Conservation (phyloP, 2,888 invertebrate species). For the Yponomeuta evonymella region DNA sequence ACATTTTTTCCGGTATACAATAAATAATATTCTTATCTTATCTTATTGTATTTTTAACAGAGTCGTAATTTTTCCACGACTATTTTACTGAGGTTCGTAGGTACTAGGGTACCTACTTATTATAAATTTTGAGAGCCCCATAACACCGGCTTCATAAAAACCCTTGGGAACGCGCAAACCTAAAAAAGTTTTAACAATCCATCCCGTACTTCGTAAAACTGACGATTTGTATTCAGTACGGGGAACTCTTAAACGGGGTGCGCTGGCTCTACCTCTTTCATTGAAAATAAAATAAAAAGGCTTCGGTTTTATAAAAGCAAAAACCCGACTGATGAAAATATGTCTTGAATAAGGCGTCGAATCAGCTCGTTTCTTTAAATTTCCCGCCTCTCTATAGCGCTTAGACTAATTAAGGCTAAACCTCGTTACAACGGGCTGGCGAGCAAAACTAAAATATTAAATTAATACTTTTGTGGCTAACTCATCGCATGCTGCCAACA, state of each 20-base stretch:
- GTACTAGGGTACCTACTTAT: not conserved
- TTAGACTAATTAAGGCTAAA: no score
- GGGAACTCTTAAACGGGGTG: slow-evolving; percentile 10
- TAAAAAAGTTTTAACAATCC: slow-evolving; percentile 9
- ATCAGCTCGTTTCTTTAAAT: no score
- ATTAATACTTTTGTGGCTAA: no score
- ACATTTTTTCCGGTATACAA: no score
- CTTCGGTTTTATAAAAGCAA: not conserved
- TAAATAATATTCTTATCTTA: no score
- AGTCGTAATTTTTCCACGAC: not conserved
- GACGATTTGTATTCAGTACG: slow-evolving; percentile 14
- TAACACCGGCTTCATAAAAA: not conserved
- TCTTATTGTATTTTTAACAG: no score
- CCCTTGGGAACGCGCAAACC: not conserved
- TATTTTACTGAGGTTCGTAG: not conserved
- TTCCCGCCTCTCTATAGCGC: no score
- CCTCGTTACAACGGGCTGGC: no score
- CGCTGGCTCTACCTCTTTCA: not conserved
- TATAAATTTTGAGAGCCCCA: not conserved
- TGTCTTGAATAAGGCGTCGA: no score
- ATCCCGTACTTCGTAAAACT: slow-evolving; percentile 5
- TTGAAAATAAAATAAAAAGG: slow-evolving; percentile 15
- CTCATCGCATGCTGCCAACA: no score
- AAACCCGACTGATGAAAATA: not conserved
- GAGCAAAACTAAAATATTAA: no score